Base-by-base conservation (phyloP, 2,113 vertebrate species). In the Spilogale gracilis region DNA sequence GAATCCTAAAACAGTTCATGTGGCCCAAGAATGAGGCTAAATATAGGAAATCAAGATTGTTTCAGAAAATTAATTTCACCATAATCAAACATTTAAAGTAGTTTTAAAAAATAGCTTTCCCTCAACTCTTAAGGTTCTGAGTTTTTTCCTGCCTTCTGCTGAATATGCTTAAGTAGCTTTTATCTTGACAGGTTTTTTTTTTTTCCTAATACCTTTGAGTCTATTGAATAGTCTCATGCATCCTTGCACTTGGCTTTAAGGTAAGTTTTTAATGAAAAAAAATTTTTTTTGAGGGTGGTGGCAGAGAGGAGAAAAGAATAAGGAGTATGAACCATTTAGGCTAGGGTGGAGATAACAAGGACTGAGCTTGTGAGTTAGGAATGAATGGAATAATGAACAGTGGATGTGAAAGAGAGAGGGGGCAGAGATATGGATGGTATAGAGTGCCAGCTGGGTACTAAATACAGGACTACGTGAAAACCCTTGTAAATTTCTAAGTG, bases 261-360 rank as follows among this genome's bases (percentile, higher is more conserved):
- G 61, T 87, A 97, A 94, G 86, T 76, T 91, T 79, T 85, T 86
- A 88, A 76, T 90, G 76, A 27, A 52, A 79, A 60, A 11, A 60
- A 23, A 23, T 2, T 63, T 32, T 85, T 74, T 1, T 54, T 73
- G 65, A 23, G 38, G 14, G 1, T 78, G 38, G 63, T 71, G 14
- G 73, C n/a, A 93, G 69, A 96, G 61, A 60, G 13, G 50, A 82
- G 16, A 86, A 16, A 45, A 86, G 63, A 91, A 45, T 56, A 86
- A 84, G 27, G 80, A 78, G 3, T 8, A 56, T 30, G 23, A 91
- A 16, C 13, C 11, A 6, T 76, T 85, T 87, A 82, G 23, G 48
- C 56, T 52, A 45, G 27, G 38, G n/a, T 61, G 43, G 54, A 78
- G 54, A 85, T 18, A 88, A 50, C 11, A 74, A 65, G 73, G 30